A percentile compares a stretch with the other conserved stretches of the same genome.
phyloP scores from a whole-genome alignment of 2,797 vertebrate species.

The Buceros bicornis region DNA sequence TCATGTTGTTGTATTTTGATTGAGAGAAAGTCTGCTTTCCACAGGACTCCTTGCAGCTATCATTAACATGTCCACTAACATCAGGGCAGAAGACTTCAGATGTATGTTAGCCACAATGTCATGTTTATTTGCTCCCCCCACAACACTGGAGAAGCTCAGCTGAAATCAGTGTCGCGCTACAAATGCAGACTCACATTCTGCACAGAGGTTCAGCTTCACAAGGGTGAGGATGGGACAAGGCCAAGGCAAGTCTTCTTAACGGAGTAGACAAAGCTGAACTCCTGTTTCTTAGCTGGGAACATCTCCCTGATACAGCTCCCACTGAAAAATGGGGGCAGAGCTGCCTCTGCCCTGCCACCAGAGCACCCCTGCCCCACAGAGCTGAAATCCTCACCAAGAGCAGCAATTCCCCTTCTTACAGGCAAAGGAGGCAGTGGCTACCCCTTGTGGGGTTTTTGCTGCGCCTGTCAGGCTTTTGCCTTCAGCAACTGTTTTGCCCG shows the following conservation, averaged over 20 bases:
- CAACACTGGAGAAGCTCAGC: background rate
- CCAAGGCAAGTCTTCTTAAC: background rate
- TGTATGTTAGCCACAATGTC: background rate
- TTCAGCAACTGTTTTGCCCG: background rate
- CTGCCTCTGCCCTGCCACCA: background rate
- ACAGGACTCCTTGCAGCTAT: rapidly evolving
- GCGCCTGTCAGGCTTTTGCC: background rate
- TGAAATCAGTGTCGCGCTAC: background rate
- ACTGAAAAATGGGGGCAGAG: background rate
- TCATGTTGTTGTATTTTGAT: background rate
- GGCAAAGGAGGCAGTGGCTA: background rate
- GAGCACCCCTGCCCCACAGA: background rate
- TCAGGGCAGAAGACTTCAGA: background rate
- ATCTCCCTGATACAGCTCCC: background rate
- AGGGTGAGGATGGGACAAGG: background rate
- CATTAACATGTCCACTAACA: too few species aligned
- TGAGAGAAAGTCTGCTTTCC: background rate
- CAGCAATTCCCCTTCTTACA: background rate
- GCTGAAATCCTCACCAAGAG: background rate
- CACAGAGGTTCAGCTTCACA: background rate
- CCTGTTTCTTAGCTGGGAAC: background rate
- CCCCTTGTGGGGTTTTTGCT: background rate
- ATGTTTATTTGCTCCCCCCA: background rate
- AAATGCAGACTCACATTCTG: background rate
- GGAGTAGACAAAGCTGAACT: background rate